Conservation (phyloP, 2,888 invertebrate genomes). For the Teinopalpus imperialis region DNA sequence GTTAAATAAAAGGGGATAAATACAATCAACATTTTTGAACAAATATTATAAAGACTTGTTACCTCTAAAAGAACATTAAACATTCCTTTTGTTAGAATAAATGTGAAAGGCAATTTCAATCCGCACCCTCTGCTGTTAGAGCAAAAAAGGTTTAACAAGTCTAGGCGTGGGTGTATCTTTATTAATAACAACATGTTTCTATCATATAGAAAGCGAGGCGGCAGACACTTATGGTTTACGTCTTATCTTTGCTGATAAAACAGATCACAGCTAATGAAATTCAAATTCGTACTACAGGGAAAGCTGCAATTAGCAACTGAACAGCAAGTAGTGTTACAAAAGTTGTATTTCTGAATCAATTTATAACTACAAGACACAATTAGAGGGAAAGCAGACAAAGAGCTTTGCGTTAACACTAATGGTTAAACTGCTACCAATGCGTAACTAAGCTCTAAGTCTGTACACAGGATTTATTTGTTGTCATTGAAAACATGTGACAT, state of each 20-base stretch:
- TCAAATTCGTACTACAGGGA: constrained; percentile 59
- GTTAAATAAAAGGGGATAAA: not conserved
- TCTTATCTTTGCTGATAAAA: constrained; percentile 54
- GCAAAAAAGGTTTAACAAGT: constrained; percentile 16
- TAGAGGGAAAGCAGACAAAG: constrained; percentile 75
- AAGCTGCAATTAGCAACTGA: constrained; percentile 72
- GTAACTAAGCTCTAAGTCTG: constrained; percentile 37
- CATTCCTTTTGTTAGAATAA: constrained; percentile 3
- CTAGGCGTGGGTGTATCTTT: constrained; percentile 20
- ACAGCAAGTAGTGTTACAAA: constrained; percentile 70
- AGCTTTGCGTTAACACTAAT: constrained; percentile 42
- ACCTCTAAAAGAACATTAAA: not conserved
- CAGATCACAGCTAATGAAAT: constrained; percentile 53
- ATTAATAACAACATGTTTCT: constrained; percentile 25
- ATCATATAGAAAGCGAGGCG: constrained; percentile 40
- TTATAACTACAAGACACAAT: constrained; percentile 74
- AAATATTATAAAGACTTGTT: not conserved
- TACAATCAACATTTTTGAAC: not conserved
- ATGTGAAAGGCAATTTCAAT: constrained; percentile 19
- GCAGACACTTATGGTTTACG: constrained; percentile 43
- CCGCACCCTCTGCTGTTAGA: constrained; percentile 12
- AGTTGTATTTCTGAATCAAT: constrained; percentile 71
- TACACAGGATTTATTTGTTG: constrained; percentile 1
- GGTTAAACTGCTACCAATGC: constrained; percentile 34
- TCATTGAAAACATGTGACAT: constrained; percentile 13